Evolutionary conservation across 1,140 invertebrate species (phyloP).

Genomic region (Procambarus clarkii): DNA sequence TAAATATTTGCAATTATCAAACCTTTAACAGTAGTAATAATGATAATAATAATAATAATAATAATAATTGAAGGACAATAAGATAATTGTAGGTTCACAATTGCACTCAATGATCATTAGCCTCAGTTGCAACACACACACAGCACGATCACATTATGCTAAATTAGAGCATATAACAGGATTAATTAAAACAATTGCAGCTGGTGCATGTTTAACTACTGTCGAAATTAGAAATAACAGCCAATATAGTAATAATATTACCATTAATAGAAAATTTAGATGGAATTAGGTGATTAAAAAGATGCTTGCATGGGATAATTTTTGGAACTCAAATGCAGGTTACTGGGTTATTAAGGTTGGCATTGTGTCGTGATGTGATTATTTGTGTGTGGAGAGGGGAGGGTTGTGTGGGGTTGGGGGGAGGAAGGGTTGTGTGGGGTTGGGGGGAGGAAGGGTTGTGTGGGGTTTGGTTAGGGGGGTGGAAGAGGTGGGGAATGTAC

Average conservation of each 20-base stretch:
- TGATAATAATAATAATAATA: not conserved
- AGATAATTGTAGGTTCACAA: not conserved
- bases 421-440: no score
- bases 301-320: not conserved
- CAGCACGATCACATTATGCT: not conserved
- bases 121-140: not conserved
- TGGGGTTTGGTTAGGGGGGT: no score
- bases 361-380: no score
- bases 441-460: no score
- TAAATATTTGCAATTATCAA: no score
- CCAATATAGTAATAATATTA: not conserved
- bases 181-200: not conserved
- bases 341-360: not conserved
- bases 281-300: not conserved
- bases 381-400: no score
- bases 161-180: not conserved
- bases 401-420: no score
- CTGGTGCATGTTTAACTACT: not conserved
- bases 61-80: not conserved
- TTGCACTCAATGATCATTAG: not conserved
- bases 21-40: not conserved
- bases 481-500: no score
- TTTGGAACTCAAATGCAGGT: not conserved
- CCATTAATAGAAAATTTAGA: not conserved
- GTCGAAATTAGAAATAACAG: not conserved